A percentile compares a stretch with the other conserved stretches of the same genome.
These are phyloP conservation scores for Philypnodon macrostomus DNA, from an alignment of 2,797 vertebrate species.

Conservation along the genomic window DNA sequence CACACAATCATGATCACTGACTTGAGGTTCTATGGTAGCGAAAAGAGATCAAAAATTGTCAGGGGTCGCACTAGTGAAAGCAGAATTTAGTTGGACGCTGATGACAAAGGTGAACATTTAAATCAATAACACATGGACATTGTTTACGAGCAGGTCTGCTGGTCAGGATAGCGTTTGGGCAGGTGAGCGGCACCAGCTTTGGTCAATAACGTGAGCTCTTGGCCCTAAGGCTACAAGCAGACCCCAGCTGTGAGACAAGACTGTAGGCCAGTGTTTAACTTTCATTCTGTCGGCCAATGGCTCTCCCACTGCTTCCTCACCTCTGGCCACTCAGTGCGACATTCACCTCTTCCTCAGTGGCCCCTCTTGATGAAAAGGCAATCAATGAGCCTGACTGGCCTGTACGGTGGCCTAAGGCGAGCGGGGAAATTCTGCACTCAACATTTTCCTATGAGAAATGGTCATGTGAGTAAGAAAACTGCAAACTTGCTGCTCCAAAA, in stretches of 20 bases:
- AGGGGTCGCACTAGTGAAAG: slow-evolving; percentile 25
- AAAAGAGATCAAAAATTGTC: slow-evolving; percentile 22
- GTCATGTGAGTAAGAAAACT: slow-evolving; percentile 38
- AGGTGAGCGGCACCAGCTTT: slow-evolving; percentile 52
- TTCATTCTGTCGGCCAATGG: slow-evolving; percentile 64
- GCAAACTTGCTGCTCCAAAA: slow-evolving; percentile 19
- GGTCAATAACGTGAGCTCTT: slow-evolving; percentile 61
- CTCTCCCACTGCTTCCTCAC: slow-evolving; percentile 56
- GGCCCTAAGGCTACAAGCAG: slow-evolving; percentile 61
- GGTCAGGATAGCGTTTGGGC: slow-evolving; percentile 38
- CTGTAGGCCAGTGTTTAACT: slow-evolving; percentile 64
- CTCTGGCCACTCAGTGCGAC: slow-evolving; percentile 67
- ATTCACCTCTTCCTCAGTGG: slow-evolving; percentile 59
- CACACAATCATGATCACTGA: slow-evolving; percentile 28
- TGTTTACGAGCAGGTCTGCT: slow-evolving; percentile 31
- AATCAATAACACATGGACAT: slow-evolving; percentile 55
- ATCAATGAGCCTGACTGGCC: slow-evolving; percentile 65
- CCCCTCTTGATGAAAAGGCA: slow-evolving; percentile 55
- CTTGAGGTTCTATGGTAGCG: slow-evolving; percentile 13
- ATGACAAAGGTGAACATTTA: slow-evolving; percentile 45
- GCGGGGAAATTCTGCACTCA: slow-evolving; percentile 47
- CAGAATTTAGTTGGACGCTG: slow-evolving; percentile 20
- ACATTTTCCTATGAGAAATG: slow-evolving; percentile 37
- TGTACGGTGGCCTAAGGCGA: slow-evolving; percentile 52
- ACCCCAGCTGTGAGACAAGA: slow-evolving; percentile 64